phyloP scores from a whole-genome alignment of 2,797 vertebrate species.

The Mormyrus proboscirostris region DNA sequence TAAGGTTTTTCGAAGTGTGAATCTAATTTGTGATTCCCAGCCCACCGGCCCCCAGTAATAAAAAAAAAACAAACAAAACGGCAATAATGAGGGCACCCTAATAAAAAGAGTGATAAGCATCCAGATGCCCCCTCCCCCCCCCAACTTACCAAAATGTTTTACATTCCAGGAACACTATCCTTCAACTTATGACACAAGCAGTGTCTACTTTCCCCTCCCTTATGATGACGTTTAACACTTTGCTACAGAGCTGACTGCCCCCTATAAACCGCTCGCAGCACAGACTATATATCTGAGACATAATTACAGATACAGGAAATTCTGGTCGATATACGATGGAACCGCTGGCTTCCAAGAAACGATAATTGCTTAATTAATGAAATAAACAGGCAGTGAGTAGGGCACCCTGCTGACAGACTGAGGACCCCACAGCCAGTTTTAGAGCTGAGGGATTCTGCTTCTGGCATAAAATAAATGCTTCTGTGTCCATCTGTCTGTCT shows the following conservation, averaged over 20 bases:
- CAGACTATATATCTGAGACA: background rate
- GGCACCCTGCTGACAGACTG: background rate
- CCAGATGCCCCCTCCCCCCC: background rate
- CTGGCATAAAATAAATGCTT: background rate
- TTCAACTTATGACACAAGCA: background rate
- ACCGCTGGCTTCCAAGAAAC: background rate
- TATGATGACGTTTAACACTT: background rate
- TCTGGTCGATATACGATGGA: background rate
- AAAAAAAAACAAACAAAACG: background rate
- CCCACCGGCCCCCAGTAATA: background rate
- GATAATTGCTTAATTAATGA: conserved; percentile 14
- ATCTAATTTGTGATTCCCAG: background rate
- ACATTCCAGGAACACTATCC: background rate
- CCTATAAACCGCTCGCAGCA: background rate
- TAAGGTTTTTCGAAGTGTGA: background rate
- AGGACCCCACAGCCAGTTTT: background rate
- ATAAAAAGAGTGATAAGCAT: background rate
- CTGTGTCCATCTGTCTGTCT: background rate
- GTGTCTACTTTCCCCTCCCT: background rate
- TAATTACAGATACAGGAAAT: background rate
- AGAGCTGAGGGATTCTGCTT: background rate
- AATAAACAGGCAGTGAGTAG: conserved; percentile 14
- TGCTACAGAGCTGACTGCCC: background rate
- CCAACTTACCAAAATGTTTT: background rate
- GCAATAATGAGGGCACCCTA: background rate